phyloP scores from a whole-genome alignment of 2,888 invertebrate species.

The Acanthacorydalis orientalis region DNA sequence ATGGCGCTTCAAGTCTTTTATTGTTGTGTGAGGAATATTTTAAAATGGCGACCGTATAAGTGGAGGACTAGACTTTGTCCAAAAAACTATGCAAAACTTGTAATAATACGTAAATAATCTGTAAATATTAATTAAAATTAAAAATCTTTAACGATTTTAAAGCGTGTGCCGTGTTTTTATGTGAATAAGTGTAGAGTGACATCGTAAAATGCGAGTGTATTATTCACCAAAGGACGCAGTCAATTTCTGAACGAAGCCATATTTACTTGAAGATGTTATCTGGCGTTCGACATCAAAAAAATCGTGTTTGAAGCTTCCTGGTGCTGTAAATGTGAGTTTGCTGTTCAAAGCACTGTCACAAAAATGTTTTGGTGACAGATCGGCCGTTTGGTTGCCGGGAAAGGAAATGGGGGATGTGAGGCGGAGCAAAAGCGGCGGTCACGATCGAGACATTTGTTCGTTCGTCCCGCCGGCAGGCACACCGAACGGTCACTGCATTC shows the following conservation, averaged over 20 bases:
- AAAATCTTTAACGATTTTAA: too few relatives aligned
- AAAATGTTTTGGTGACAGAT: too few relatives aligned
- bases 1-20: slow-evolving; percentile 37
- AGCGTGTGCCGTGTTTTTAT: too few relatives aligned
- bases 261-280: slow-evolving; percentile 39
- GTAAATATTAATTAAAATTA: too few relatives aligned
- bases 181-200: slow-evolving; percentile 2
- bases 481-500: too few relatives aligned
- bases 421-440: too few relatives aligned
- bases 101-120: background rate
- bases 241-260: slow-evolving; percentile 35
- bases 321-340: background rate
- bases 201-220: background rate
- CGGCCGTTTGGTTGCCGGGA: too few relatives aligned
- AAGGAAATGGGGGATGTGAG: too few relatives aligned
- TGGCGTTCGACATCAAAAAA: slow-evolving; percentile 25
- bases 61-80: slow-evolving; percentile 40
- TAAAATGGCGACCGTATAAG: slow-evolving; percentile 52
- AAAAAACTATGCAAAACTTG: slow-evolving; percentile 15
- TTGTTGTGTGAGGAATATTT: slow-evolving; percentile 38
- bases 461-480: too few relatives aligned
- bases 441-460: too few relatives aligned
- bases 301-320: background rate
- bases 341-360: background rate
- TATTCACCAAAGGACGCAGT: slow-evolving; percentile 6